These are phyloP conservation scores for Acronicta alni DNA, from an alignment of 2,888 invertebrate species.

Conservation along the genomic window DNA sequence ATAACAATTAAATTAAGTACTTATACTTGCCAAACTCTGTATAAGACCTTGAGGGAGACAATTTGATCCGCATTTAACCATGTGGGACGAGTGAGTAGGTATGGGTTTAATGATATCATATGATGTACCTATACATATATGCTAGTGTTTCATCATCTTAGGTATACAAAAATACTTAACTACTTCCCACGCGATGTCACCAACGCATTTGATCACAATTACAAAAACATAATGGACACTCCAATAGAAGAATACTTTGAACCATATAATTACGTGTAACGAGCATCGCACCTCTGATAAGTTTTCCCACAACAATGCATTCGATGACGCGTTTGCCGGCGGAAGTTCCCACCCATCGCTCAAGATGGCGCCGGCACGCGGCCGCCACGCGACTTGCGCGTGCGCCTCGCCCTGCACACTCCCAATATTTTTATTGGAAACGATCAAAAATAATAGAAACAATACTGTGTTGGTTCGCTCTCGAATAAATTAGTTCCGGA, in stretches of 20 bases:
- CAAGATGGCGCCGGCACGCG: constrained; percentile 81
- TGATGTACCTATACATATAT: too few relatives aligned
- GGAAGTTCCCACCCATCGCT: constrained; percentile 86
- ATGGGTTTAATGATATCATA: too few relatives aligned
- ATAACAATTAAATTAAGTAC: too few relatives aligned
- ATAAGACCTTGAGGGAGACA: too few relatives aligned
- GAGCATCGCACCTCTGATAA: constrained; percentile 67
- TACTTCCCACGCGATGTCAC: constrained; percentile 23
- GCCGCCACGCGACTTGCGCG: constrained; percentile 71
- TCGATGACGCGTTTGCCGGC: constrained; percentile 73
- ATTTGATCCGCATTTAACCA: too few relatives aligned
- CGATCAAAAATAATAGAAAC: constrained; percentile 84
- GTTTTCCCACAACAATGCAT: constrained; percentile 77
- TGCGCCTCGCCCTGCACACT: constrained; percentile 72
- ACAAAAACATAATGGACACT: constrained; percentile 27
- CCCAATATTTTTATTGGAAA: constrained; percentile 85
- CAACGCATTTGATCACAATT: constrained; percentile 29
- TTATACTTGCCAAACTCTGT: too few relatives aligned
- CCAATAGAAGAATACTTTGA: constrained; percentile 42
- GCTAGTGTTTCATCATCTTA: too few relatives aligned
- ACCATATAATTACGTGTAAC: constrained; percentile 53
- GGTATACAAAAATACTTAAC: neutral
- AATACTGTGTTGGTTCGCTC: constrained; percentile 79
- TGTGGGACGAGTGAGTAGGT: too few relatives aligned
- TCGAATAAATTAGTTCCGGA: constrained; percentile 83